A percentile compares a stretch with the other conserved stretches of the same genome.
These are phyloP conservation scores for Megalops cyprinoides DNA, from an alignment of 2,797 vertebrate species.

Conservation along the genomic window DNA sequence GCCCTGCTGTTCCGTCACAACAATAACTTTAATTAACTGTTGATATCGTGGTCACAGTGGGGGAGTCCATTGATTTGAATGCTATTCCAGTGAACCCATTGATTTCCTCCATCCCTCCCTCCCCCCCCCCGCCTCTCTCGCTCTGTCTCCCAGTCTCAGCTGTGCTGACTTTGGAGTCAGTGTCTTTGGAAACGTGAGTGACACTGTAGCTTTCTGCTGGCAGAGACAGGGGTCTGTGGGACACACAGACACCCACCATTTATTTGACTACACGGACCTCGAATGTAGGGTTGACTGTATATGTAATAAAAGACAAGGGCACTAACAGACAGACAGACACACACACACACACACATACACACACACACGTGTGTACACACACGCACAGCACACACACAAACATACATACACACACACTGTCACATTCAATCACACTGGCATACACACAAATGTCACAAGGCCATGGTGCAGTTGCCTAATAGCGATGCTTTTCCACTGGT, in stretches of 20 bases:
- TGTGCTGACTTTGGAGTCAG: constrained; percentile 62
- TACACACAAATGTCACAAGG: not conserved
- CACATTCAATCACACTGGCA: constrained; percentile 40
- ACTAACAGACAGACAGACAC: not conserved
- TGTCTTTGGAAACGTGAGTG: constrained; percentile 35
- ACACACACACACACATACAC: constrained; percentile 33
- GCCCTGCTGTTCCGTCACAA: constrained; percentile 41
- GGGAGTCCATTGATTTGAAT: constrained; percentile 63
- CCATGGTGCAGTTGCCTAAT: not conserved
- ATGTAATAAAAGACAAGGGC: not conserved
- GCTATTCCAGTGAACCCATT: constrained; percentile 54
- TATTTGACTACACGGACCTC: constrained; percentile 27
- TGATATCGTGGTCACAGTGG: constrained; percentile 45
- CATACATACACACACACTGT: constrained; percentile 52
- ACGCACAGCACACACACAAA: not conserved
- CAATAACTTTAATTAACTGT: constrained; percentile 56
- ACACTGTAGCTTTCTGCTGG: constrained; percentile 44
- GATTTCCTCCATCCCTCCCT: constrained; percentile 65
- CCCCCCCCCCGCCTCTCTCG: constrained; percentile 42
- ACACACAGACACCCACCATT: constrained; percentile 5
- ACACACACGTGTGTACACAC: constrained; percentile 40
- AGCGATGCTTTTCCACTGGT: not conserved
- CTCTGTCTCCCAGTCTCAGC: not conserved
- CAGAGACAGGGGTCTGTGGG: constrained; percentile 34
- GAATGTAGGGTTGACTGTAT: constrained; percentile 18